These are phyloP conservation scores for Plusia festucae DNA, from an alignment of 2,888 invertebrate genomes.

Conservation along the genomic window DNA sequence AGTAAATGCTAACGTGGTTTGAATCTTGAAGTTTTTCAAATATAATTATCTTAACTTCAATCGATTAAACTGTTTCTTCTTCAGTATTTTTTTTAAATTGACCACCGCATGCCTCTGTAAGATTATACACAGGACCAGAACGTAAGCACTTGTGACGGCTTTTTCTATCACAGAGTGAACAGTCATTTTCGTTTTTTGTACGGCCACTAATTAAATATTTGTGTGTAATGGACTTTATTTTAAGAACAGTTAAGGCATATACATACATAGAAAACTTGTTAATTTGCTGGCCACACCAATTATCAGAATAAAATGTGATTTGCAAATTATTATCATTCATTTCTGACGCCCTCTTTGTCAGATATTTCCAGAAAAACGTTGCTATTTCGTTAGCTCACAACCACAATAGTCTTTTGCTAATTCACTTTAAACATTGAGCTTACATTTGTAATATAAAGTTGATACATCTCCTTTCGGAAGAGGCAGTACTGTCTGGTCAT, in stretches of 20 bases:
- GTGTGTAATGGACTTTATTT: slow-evolving; percentile 20
- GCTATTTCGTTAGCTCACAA: slow-evolving; percentile 51
- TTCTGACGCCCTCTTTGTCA: slow-evolving; percentile 33
- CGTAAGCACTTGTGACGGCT: slow-evolving; percentile 28
- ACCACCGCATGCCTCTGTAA: slow-evolving; percentile 15
- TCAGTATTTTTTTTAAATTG: slow-evolving; percentile 20
- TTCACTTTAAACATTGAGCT: slow-evolving; percentile 47
- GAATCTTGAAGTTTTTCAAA: slow-evolving; percentile 30
- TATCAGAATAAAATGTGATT: slow-evolving; percentile 37
- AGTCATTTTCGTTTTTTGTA: slow-evolving; percentile 18
- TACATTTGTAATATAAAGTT: slow-evolving; percentile 43
- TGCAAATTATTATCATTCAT: slow-evolving; percentile 25
- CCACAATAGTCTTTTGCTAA: slow-evolving; percentile 38
- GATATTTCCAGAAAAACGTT: slow-evolving; percentile 38
- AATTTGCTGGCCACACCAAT: slow-evolving; percentile 42
- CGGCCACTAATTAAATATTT: slow-evolving; percentile 23
- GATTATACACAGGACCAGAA: slow-evolving; percentile 39
- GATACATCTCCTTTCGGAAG: slow-evolving; percentile 41
- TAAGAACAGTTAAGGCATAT: slow-evolving; percentile 24
- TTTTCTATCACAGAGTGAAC: slow-evolving; percentile 45
- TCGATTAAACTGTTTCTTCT: slow-evolving; percentile 10
- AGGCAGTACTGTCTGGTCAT: slow-evolving; percentile 43
- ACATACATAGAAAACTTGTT: slow-evolving; percentile 37
- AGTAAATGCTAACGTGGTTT: slow-evolving; percentile 20
- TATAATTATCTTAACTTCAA: slow-evolving; percentile 20